phyloP scores from a whole-genome alignment of 2,113 vertebrate species.

The Galbula dea region DNA sequence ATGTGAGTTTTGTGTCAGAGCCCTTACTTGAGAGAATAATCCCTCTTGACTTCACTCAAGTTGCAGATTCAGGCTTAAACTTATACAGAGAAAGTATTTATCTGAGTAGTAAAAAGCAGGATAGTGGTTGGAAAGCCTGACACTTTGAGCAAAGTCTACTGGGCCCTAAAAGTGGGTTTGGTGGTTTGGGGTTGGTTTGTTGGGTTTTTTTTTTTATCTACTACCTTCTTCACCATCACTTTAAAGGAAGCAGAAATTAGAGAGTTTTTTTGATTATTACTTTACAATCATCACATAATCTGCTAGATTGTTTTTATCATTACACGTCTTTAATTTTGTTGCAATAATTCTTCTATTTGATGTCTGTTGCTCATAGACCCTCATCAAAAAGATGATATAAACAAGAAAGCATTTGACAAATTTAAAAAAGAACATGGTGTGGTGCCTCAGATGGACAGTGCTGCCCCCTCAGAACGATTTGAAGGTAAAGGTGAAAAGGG shows the following conservation, averaged over 20 bases:
- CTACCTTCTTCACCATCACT: background rate
- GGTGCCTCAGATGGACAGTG: slow-evolving; percentile 87
- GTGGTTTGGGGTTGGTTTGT: too few species aligned
- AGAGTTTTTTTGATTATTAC: background rate
- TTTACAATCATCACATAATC: too few species aligned
- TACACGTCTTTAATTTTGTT: background rate
- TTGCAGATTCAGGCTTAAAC: background rate
- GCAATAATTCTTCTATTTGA: background rate
- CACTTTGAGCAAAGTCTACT: background rate
- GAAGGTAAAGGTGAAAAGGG: slow-evolving; percentile 77
- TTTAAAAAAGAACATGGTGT: slow-evolving; percentile 92
- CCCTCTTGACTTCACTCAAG: background rate
- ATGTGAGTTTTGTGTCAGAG: background rate
- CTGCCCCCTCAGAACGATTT: slow-evolving; percentile 90
- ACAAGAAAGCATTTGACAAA: slow-evolving; percentile 97
- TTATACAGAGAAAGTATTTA: background rate
- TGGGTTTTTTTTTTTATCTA: background rate
- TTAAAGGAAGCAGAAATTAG: background rate
- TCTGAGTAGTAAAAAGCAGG: background rate
- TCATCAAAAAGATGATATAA: slow-evolving; percentile 94
- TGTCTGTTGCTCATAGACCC: slow-evolving; percentile 78
- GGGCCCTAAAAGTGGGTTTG: background rate
- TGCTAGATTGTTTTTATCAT: background rate
- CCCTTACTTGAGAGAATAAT: background rate
- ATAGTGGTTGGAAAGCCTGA: background rate